phyloP scores from a whole-genome alignment of 2,888 invertebrate genomes.

The Melieria crassipennis region DNA sequence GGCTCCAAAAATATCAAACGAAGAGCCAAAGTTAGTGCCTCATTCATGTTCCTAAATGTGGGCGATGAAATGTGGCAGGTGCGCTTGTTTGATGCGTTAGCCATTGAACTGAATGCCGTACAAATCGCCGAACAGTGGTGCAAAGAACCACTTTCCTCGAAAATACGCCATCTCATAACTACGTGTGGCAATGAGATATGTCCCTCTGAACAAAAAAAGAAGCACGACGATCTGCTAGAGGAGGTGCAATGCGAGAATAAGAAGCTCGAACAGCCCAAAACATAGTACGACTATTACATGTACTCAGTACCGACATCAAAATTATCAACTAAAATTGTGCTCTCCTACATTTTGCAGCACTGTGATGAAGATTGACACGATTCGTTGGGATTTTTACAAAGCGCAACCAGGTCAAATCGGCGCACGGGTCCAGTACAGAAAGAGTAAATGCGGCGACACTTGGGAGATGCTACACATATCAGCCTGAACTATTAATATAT shows the following conservation, averaged over 20 bases:
- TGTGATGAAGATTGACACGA: conserved; percentile 55
- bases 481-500: no score
- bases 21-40: conserved; percentile 52
- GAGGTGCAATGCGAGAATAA: no score
- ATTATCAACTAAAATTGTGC: neutral
- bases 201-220: no score
- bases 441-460: neutral
- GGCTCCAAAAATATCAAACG: conserved; percentile 55
- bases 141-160: conserved; percentile 50
- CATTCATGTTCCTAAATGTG: conserved; percentile 46
- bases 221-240: no score
- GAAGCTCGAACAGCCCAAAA: no score
- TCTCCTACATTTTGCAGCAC: conserved; percentile 48
- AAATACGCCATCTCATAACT: conserved; percentile 56
- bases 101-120: conserved; percentile 49
- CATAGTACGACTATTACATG: no score
- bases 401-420: conserved; percentile 50
- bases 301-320: no score
- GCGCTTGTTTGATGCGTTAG: conserved; percentile 56
- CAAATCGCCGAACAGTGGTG: conserved; percentile 54
- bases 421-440: conserved; percentile 60
- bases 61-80: conserved; percentile 50
- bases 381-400: conserved; percentile 60
- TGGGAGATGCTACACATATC: no score
- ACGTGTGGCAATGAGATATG: conserved; percentile 51